A percentile compares a stretch with the other conserved stretches of the same genome.
Conservation (phyloP, 2,888 invertebrate genomes). For the Hemaris fuciformis region DNA sequence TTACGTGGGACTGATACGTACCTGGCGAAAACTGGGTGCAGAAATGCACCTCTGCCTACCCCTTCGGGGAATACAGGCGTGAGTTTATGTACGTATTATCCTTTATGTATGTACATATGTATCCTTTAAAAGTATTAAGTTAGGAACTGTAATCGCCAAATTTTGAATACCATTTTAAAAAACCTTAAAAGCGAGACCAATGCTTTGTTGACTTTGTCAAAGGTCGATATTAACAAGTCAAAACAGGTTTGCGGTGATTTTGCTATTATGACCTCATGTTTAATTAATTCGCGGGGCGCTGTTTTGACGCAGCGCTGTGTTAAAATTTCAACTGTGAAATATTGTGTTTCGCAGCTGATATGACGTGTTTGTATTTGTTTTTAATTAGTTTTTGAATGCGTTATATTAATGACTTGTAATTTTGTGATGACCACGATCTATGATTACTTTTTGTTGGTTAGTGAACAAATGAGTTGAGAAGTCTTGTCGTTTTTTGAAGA, state of each 20-base stretch:
- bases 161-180: neutral
- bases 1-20: too few relatives aligned
- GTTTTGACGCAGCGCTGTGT: neutral
- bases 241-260: constrained; percentile 31
- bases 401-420: too few relatives aligned
- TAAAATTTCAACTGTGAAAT: neutral
- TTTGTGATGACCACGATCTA: too few relatives aligned
- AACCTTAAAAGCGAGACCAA: neutral
- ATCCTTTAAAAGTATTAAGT: too few relatives aligned
- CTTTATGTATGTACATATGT: too few relatives aligned
- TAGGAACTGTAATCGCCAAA: neutral
- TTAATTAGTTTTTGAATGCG: neutral
- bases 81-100: too few relatives aligned
- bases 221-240: constrained; percentile 36
- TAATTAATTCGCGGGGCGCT: constrained; percentile 18
- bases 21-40: too few relatives aligned
- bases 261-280: constrained; percentile 33
- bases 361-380: neutral
- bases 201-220: constrained; percentile 38
- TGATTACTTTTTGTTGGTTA: too few relatives aligned
- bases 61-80: too few relatives aligned
- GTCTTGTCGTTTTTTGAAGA: too few relatives aligned
- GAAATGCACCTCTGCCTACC: too few relatives aligned
- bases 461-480: too few relatives aligned
- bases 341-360: neutral